Percentiles rank a stretch among this genome's conserved stretches.
Evolutionary conservation across 2,888 invertebrate genomes (phyloP).

Genomic region (Homarus gammarus): DNA sequence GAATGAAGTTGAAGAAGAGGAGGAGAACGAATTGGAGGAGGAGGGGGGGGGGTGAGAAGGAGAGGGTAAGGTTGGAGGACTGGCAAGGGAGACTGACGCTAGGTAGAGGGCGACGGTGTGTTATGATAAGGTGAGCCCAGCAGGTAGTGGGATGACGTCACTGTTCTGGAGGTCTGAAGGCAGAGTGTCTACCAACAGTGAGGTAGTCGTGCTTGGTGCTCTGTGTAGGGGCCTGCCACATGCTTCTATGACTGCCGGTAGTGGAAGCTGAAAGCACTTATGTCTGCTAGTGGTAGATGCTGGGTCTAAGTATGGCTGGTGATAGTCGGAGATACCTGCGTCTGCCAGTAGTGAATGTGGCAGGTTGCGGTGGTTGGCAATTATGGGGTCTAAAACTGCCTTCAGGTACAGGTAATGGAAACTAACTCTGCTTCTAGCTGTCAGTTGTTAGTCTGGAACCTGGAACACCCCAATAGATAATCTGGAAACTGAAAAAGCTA

Average conservation of each 20-base stretch:
- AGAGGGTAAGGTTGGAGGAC: no score
- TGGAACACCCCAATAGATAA: background rate
- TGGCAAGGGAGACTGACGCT: background rate
- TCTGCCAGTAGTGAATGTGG: background rate
- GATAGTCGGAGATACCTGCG: background rate
- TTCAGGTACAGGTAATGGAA: background rate
- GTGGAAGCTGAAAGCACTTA: background rate
- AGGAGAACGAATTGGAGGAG: background rate
- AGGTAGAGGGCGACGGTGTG: no score
- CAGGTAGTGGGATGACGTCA: no score
- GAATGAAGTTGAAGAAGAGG: background rate
- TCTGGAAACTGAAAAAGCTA: no score
- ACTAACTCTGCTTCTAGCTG: background rate
- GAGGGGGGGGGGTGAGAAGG: constrained; percentile 9
- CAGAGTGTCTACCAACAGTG: no score
- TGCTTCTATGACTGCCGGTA: background rate
- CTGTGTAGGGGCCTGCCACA: no score
- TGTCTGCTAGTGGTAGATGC: background rate
- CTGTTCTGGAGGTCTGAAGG: no score
- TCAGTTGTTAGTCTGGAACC: background rate
- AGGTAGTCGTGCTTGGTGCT: no score
- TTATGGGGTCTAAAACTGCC: background rate
- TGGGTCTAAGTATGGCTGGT: background rate
- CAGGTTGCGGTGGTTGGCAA: background rate
- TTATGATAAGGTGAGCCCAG: no score